A percentile compares a stretch with the other conserved stretches of the same genome.
phyloP scores from a whole-genome alignment of 1,140 invertebrate genomes.

The Drosophila nannoptera region DNA sequence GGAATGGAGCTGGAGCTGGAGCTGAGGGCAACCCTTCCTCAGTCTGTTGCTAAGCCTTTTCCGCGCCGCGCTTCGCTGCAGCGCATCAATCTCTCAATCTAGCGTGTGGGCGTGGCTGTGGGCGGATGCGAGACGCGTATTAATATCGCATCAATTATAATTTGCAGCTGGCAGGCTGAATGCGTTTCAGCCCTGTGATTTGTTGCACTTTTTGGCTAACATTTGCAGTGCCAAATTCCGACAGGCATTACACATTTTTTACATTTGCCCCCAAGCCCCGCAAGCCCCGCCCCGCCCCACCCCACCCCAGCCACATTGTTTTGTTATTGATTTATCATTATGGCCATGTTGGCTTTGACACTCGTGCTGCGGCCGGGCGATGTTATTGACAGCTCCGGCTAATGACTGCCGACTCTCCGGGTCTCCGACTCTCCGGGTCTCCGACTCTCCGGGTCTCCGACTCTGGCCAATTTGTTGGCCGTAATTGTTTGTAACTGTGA shows the following conservation, averaged over 20 bases:
- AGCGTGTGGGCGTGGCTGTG: neutral
- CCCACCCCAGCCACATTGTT: constrained; percentile 25
- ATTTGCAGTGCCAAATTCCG: constrained; percentile 37
- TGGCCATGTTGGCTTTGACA: constrained; percentile 26
- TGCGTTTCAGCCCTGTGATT: constrained; percentile 56
- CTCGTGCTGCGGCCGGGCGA: constrained; percentile 27
- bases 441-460: no score
- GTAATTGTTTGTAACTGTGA: constrained; percentile 13
- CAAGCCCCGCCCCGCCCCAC: no score
- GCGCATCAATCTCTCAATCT: constrained; percentile 63
- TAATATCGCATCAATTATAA: constrained; percentile 77
- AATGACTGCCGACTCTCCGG: constrained; percentile 44
- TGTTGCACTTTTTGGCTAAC: constrained; percentile 49
- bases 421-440: neutral
- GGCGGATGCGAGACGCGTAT: constrained; percentile 47
- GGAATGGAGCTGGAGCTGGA: neutral
- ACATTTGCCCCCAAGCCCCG: constrained; percentile 46
- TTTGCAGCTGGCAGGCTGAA: constrained; percentile 57
- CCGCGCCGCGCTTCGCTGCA: constrained; percentile 56
- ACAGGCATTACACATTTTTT: constrained; percentile 38
- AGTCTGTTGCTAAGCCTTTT: constrained; percentile 57
- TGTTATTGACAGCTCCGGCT: constrained; percentile 50
- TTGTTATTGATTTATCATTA: constrained; percentile 70
- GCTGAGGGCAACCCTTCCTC: constrained; percentile 2
- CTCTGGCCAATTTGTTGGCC: constrained; percentile 2